Base-by-base conservation (phyloP, 2,113 vertebrate species). In the Protomyctophum bolini region DNA sequence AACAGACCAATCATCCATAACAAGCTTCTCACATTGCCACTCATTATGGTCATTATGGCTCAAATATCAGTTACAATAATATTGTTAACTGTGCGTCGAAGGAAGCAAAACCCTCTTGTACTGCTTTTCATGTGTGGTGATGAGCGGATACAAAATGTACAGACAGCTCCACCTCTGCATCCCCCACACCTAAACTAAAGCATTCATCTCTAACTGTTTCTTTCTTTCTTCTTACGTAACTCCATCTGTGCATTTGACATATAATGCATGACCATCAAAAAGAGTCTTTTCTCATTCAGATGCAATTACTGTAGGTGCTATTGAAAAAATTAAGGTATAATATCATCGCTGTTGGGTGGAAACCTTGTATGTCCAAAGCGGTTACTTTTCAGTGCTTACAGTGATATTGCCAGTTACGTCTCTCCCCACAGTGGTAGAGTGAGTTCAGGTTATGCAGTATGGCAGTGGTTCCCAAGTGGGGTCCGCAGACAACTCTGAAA, bases 241-340 rank as follows among this genome's bases (percentile, higher is more conserved):
- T 10, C 8, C 10, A 5, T 1, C 14, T 52, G 12, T 66, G n/a
- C 1, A 6, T 57, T 48, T 61, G 49, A 46, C 8, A 21, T 10
- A 15, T 14, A 60, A 64, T 2, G 8, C n/a, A 12, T 68, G 28
- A 47, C 33, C 50, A 15, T 41, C 10, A n/a, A 48, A 10, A 50
- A 8, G 49, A 8, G 28, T 52, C 2, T 66, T 15, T 50, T 51
- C 33, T 14, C 52, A 55, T 10, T 9, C 2, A 21, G 45, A 10
- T 66, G 51, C 62, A 58, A 70, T 54, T 75, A 21, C 21, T 21
- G 21, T 21, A 51, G 58, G 9, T 10, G 8, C 47, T 21, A 21
- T 29, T 70, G 10, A 73, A 0, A 64, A 64, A 54, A 10, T 58
- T n/a, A n/a, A n/a, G n/a, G 61, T 4, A 62, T 15, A 14, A 41